phyloP scores from a whole-genome alignment of 2,113 vertebrate genomes.

The Oncorhynchus mykiss region DNA sequence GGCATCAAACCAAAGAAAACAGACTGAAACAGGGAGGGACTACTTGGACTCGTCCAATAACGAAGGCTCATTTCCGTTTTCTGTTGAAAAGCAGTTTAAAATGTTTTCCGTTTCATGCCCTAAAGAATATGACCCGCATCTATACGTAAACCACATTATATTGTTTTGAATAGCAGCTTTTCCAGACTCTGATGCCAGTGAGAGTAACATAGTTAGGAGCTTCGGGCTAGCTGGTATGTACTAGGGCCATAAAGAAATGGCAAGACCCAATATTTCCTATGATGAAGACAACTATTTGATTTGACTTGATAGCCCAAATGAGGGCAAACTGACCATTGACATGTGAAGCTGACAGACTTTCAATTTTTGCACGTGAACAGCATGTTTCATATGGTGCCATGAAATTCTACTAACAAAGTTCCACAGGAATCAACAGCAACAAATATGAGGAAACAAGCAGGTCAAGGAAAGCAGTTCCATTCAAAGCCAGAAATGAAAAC shows the following conservation, averaged over 20 bases:
- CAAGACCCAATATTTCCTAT: slow-evolving; percentile 36
- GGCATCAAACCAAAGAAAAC: too few species aligned
- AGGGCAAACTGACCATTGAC: slow-evolving; percentile 47
- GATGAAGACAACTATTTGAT: slow-evolving; percentile 61
- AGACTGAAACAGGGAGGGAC: too few species aligned
- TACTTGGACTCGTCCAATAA: too few species aligned
- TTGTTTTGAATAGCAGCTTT: neutral
- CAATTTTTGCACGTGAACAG: slow-evolving; percentile 59
- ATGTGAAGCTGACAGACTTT: slow-evolving; percentile 31
- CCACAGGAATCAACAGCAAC: too few species aligned
- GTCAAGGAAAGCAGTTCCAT: slow-evolving; percentile 60
- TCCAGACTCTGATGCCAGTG: slow-evolving; percentile 8
- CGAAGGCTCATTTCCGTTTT: too few species aligned
- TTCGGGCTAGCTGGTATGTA: slow-evolving; percentile 25
- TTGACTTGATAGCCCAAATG: slow-evolving; percentile 64
- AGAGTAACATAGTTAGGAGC: slow-evolving; percentile 14
- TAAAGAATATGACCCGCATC: too few species aligned
- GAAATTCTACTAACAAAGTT: slow-evolving; percentile 34
- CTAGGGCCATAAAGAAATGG: slow-evolving; percentile 20
- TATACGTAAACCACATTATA: too few species aligned
- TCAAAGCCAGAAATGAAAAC: slow-evolving; percentile 52
- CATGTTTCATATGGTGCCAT: slow-evolving; percentile 52
- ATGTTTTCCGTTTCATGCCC: too few species aligned
- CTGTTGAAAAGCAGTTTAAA: too few species aligned
- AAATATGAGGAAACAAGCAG: slow-evolving; percentile 56